These are phyloP conservation scores for Probosciger aterrimus DNA, from an alignment of 2,113 vertebrate genomes.

Conservation along the genomic window DNA sequence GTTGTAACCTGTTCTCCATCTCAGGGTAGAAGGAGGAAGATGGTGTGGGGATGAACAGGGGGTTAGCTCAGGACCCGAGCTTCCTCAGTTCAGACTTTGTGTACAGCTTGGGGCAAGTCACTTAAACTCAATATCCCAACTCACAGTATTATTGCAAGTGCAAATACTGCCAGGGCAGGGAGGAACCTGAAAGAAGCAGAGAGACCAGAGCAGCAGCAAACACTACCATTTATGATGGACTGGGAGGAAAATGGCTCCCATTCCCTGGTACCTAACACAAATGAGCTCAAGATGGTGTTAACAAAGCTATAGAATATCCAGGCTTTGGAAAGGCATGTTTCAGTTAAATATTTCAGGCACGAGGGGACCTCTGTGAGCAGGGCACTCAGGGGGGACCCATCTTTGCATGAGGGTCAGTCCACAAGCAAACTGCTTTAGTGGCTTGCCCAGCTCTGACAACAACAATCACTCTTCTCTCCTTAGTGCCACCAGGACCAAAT, in stretches of 20 bases:
- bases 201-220: background rate
- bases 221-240: background rate
- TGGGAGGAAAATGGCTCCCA: background rate
- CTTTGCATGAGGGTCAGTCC: accelerated
- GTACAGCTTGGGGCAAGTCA: background rate
- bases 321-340: background rate
- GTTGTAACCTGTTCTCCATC: background rate
- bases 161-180: background rate
- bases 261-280: background rate
- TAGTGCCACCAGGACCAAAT: background rate
- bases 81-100: background rate
- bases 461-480: background rate
- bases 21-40: background rate
- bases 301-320: background rate
- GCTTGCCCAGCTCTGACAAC: background rate
- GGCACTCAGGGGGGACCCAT: background rate
- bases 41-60: background rate
- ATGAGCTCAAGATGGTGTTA: background rate
- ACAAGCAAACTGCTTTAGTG: background rate
- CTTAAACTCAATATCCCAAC: background rate
- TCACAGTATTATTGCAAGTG: background rate
- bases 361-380: background rate
- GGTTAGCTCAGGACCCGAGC: background rate
- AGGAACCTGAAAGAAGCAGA: background rate
- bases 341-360: background rate